Base-by-base conservation (phyloP, 2,797 vertebrate species). In the Natrix natrix region DNA sequence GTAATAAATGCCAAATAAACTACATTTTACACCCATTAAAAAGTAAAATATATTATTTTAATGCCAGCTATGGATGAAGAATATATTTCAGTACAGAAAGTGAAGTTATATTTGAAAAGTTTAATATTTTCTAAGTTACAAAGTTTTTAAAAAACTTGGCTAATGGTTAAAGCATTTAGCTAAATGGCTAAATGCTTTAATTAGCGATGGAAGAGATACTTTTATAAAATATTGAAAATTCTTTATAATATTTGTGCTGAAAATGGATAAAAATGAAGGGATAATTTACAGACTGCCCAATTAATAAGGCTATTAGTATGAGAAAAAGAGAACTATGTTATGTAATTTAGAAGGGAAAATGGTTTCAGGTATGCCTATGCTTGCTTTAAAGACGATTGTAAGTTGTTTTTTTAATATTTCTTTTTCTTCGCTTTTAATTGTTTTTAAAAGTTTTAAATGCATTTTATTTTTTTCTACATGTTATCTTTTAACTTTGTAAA, bases 21-120 rank as follows among this genome's bases (percentile, higher is more conserved):
- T 94, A 92, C 20, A 91, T 0, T 92, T 0, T 88, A 92, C 92
- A 95, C 48, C 90, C 91, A 94, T 93, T 57, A 56, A 56, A 24
- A 0, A 86, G 69, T 96, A 43, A 0, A 66, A 88, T 94, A 60
- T 90, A 61, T 57, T 69, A 93, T 61, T 90, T 95, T 96, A 95
- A 87, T 94, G 91, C 94, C 95, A 96, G 95, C 32, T n/a, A 69
- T 66, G 92, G 91, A 91, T 59, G 90, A 95, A 91, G 90, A 92
- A 86, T 96, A 95, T 94, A 93, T 91, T 0, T 28, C 17, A 93
- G 83, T 94, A 89, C 86, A 95, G 63, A 66, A 66, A 86, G 52
- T 92, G 55, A 94, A 32, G 61, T 0, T 20, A 57, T 95, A 88
- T 92, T 74, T 91, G 92, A 94, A 95, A 95, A 94, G 95, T 95